These are phyloP conservation scores for Mactra quadrangularis DNA, from an alignment of 1,140 invertebrate species.

Conservation along the genomic window DNA sequence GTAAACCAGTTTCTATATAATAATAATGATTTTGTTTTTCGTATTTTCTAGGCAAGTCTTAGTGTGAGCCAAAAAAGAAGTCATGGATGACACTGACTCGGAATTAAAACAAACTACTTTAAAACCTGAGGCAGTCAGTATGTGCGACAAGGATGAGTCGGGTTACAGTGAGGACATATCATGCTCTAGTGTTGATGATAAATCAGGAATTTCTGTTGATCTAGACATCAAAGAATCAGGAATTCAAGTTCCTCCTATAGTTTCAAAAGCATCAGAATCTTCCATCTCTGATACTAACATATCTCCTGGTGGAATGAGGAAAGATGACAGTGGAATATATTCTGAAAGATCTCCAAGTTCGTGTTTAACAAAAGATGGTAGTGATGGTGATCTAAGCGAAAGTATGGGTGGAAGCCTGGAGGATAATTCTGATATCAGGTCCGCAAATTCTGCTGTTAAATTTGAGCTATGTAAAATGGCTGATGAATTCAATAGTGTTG, in stretches of 20 bases:
- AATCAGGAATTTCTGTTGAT: neutral
- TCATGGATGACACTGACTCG: too few species aligned
- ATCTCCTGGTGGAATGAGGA: slow-evolving; percentile 73
- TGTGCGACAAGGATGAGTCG: slow-evolving; percentile 61
- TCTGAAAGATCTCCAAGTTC: slow-evolving; percentile 76
- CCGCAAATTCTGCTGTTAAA: neutral
- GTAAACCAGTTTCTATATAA: too few species aligned
- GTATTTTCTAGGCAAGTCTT: too few species aligned
- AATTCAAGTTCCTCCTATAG: neutral
- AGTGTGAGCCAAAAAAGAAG: too few species aligned
- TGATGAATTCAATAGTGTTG: slow-evolving; percentile 64
- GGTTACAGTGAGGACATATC: slow-evolving; percentile 34
- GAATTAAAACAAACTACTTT: too few species aligned
- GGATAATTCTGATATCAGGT: slow-evolving; percentile 17
- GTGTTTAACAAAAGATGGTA: slow-evolving; percentile 66
- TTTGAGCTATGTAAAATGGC: slow-evolving; percentile 56
- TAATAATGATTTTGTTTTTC: too few species aligned
- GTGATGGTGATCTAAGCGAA: slow-evolving; percentile 67
- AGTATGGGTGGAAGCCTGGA: slow-evolving; percentile 66
- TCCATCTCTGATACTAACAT: slow-evolving; percentile 3
- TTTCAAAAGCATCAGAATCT: slow-evolving; percentile 3
- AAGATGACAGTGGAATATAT: slow-evolving; percentile 82
- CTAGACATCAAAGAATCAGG: neutral
- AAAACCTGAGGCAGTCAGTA: neutral
- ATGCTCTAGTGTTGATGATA: slow-evolving; percentile 16